phyloP scores from a whole-genome alignment of 1,140 invertebrate genomes.

The Hylaeus volcanicus region DNA sequence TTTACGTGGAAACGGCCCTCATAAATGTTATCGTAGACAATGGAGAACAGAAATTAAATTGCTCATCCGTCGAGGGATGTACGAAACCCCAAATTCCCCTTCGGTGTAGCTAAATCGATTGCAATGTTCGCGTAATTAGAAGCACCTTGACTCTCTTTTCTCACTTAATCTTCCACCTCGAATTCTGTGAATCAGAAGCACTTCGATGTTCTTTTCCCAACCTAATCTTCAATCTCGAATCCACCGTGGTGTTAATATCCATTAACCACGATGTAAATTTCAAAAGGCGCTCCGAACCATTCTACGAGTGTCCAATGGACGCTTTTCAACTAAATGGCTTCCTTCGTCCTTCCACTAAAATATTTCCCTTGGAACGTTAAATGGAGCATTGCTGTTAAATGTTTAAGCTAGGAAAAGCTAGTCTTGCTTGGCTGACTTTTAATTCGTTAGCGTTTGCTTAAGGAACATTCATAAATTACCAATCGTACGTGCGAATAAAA shows the following conservation, averaged over 20 bases:
- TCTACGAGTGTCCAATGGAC: neutral
- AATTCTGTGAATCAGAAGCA: neutral
- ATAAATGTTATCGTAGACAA: neutral
- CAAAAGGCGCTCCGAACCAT: neutral
- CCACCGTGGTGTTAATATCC: neutral
- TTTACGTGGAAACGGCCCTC: neutral
- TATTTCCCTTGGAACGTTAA: neutral
- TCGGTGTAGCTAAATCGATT: conserved; percentile 12
- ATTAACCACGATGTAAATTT: conserved; percentile 23
- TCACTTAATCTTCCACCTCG: neutral
- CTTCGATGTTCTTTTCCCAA: neutral
- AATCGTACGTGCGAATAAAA: too few relatives aligned
- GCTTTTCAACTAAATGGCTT: neutral
- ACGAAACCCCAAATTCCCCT: neutral
- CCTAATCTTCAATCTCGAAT: neutral
- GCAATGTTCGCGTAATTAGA: conserved; percentile 5
- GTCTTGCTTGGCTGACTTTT: too few relatives aligned
- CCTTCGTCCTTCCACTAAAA: neutral
- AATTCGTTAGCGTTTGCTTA: too few relatives aligned
- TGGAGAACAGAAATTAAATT: neutral
- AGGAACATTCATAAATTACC: too few relatives aligned
- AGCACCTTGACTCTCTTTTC: neutral
- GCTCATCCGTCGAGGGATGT: neutral
- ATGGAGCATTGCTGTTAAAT: too few relatives aligned
- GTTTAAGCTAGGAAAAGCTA: too few relatives aligned